Percentiles rank a stretch among this genome's conserved stretches.
Evolutionary conservation across 2,113 vertebrate species (phyloP).

Genomic region (Plecotus auritus): DNA sequence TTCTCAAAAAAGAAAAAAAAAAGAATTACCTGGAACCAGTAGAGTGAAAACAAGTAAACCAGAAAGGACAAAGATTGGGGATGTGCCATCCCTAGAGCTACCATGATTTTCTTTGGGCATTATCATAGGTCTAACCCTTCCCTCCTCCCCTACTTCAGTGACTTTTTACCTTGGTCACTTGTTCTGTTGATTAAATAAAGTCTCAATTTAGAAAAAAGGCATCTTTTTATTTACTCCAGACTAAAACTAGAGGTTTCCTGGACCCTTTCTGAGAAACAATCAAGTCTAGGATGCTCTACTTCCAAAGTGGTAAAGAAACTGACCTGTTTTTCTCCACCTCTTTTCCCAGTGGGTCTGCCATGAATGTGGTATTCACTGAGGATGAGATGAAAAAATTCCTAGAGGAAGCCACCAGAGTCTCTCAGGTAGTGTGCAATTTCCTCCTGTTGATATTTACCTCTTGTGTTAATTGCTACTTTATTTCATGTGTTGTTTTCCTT

Average conservation of each 20-base stretch:
- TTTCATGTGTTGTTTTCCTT: background rate
- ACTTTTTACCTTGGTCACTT: conserved; percentile 1
- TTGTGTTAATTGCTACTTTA: background rate
- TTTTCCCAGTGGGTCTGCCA: conserved; percentile 91
- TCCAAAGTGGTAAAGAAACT: background rate
- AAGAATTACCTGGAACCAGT: background rate
- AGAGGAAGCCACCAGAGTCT: conserved; percentile 93
- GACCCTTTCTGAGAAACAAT: background rate
- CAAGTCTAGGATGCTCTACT: background rate
- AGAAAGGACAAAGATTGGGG: background rate
- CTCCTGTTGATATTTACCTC: background rate
- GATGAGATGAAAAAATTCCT: conserved; percentile 96
- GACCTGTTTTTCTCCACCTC: background rate
- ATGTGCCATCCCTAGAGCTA: background rate
- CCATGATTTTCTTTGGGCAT: background rate
- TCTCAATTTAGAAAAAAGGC: background rate
- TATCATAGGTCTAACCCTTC: accelerated
- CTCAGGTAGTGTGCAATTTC: conserved; percentile 85
- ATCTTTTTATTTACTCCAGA: background rate
- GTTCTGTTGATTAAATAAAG: background rate
- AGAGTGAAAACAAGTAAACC: background rate
- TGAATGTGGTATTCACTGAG: conserved; percentile 93
- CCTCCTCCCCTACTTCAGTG: accelerated
- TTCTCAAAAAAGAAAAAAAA: background rate
- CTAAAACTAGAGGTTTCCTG: background rate